Conservation (phyloP, 2,888 invertebrate genomes). For the Diadromus collaris region DNA sequence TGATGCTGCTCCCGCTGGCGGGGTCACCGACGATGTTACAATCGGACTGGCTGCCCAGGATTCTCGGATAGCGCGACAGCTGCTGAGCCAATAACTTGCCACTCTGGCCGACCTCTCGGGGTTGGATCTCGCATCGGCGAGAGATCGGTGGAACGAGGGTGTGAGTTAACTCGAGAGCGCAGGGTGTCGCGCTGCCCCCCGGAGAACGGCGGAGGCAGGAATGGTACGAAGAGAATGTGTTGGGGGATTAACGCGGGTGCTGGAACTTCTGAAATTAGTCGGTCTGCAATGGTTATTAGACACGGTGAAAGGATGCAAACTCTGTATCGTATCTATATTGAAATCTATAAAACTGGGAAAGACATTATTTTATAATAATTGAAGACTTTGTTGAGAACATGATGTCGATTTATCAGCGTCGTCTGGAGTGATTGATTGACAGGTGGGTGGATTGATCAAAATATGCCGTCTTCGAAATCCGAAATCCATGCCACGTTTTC, state of each 20-base stretch:
- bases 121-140: constrained; percentile 41
- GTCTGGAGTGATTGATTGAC: too few relatives aligned
- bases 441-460: too few relatives aligned
- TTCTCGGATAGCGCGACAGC: constrained; percentile 75
- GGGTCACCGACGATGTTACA: constrained; percentile 76
- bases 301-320: background rate
- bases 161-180: background rate
- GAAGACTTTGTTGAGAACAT: background rate
- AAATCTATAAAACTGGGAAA: background rate
- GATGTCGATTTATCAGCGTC: too few relatives aligned
- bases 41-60: constrained; percentile 70
- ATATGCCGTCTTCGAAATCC: too few relatives aligned
- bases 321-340: background rate
- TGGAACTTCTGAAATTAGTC: constrained; percentile 48
- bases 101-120: constrained; percentile 43
- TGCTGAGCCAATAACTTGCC: constrained; percentile 79
- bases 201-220: background rate
- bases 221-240: constrained; percentile 4
- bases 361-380: background rate
- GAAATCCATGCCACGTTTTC: too few relatives aligned
- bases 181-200: constrained; percentile 13
- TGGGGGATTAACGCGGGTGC: background rate
- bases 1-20: constrained; percentile 58
- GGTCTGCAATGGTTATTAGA: constrained; percentile 22
- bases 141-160: constrained; percentile 25